Conservation (phyloP, 2,888 invertebrate genomes). For the Amblyjoppa fuscipennis region DNA sequence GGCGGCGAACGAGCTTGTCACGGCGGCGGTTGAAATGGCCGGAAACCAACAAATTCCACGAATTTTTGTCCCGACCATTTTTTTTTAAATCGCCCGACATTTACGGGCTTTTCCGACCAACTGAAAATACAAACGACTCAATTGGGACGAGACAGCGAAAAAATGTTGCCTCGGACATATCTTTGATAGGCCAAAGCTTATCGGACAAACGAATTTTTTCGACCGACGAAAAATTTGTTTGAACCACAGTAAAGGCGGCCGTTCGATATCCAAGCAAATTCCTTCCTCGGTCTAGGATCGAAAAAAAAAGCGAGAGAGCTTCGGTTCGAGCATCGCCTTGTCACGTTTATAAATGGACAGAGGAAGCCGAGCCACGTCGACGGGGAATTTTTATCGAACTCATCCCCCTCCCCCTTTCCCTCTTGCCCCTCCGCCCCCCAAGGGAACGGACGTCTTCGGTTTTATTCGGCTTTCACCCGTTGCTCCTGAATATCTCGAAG, state of each 20-base stretch:
- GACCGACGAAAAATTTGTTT: not conserved
- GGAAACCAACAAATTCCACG: not conserved
- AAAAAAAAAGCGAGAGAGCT: not conserved
- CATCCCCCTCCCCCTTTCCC: not conserved
- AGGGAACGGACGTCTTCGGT: constrained; percentile 55
- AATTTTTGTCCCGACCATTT: not conserved
- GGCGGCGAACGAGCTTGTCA: not conserved
- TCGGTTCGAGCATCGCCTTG: constrained; percentile 65
- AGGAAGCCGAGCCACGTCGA: constrained; percentile 58
- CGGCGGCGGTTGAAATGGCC: too few species aligned
- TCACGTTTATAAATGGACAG: constrained; percentile 67
- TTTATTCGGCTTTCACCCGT: constrained; percentile 50
- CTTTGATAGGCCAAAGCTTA: not conserved
- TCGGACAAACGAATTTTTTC: not conserved
- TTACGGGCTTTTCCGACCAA: not conserved
- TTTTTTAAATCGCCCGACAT: not conserved
- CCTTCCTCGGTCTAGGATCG: not conserved
- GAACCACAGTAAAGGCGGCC: not conserved
- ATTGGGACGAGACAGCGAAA: too few species aligned
- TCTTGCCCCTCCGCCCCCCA: not conserved
- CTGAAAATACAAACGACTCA: not conserved
- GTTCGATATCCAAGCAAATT: not conserved
- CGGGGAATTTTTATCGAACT: constrained; percentile 68
- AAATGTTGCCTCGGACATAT: not conserved
- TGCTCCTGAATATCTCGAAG: constrained; percentile 43